Base-by-base conservation (phyloP, 2,797 vertebrate genomes). In the Halcyon leucocephala region DNA sequence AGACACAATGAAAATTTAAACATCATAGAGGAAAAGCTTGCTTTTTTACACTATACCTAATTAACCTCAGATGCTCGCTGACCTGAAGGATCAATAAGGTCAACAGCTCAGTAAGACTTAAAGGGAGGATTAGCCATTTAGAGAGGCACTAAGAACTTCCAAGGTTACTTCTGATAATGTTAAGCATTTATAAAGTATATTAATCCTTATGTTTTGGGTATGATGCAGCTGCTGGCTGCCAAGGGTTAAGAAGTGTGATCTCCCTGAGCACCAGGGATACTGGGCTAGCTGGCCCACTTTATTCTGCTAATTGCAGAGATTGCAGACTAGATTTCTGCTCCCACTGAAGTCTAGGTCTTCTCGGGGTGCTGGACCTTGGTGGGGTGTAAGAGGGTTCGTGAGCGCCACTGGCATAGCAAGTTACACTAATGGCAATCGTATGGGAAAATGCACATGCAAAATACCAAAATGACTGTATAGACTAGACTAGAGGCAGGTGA, bases 371-470 rank as follows among this genome's bases (percentile, higher is more conserved):
- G 11, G 4, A 19, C 18, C 26, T 21, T 16, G 19, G 7, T 29
- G 24, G 5, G n/a, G 26, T 15, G 3, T 11, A 33, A 66, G 20
- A 51, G 17, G 39, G 9, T 14, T 82, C 12, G 4, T 49, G 31
- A 73, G 18, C 1, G 0, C 21, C 64, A 31, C 8, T 21, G 37
- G 10, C 11, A 16, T 10, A 13, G 18, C 12, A 54, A 71, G 51
- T 33, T 25, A 35, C 6, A 5, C 5, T 22, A 24, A 42, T 1
- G 22, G n/a, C 37, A 71, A 26, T 5, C 48, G 55, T 18, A 44
- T 7, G 14, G 21, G 14, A 31, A 79, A 89, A 44, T 1, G 5
- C 28, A 42, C 1, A 0, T 14, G 16, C n/a, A 24, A 29, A 61
- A 10, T 3, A 14, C 10, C 22, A 35, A 54, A 35, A 41, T 4